Evolutionary conservation across 2,113 vertebrate species (phyloP), one percentile per base, ranked within the genome.

Genomic region (Dicerorhinus sumatrensis): DNA sequence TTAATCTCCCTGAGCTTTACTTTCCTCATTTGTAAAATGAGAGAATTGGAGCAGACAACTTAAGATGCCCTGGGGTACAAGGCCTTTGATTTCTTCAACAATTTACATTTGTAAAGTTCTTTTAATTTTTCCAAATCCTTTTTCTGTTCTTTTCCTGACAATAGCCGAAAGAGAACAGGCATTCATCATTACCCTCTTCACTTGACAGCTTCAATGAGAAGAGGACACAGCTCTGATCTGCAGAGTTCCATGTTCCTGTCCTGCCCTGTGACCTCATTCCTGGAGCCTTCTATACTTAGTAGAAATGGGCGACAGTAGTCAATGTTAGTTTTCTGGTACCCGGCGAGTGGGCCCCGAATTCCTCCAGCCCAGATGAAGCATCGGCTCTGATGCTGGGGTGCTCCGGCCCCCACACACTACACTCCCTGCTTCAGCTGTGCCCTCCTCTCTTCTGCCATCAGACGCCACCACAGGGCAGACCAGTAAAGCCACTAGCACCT

Each of bases 241-340:
- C 6, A 21, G 8, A 29, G 83, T 31, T 27, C 33, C 2, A 0
- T 1, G 10, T 29, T 51, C 89, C 79, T 21, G 33, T 27, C 51
- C 60, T 33, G 46, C n/a, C 31, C 23, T 3, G 2, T 1, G n/a
- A 62, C 62, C 33, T 25, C 31, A 7, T 39, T 51, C 46, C 4
- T 6, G 18, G 25, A 11, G 60, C 51, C n/a, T 23, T 46, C 54
- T 63, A 0, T 1, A 11, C 62, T 21, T 27, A 33, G 69, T 1
- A 72, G 60, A n/a, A 23, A n/a, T 0, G 8, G 85, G 29, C 0
- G 14, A 2, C 3, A 20, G 10, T 17, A 27, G 10, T 51, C 58
- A 25, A 0, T 21, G 56, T 13, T 31, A 18, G 36, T 39, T 27
- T 93, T 39, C 69, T 65, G 54, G 25, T 42, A 18, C 17, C 29